Evolutionary conservation across 2,113 vertebrate genomes (phyloP).

Genomic region (Alouatta palliata): DNA sequence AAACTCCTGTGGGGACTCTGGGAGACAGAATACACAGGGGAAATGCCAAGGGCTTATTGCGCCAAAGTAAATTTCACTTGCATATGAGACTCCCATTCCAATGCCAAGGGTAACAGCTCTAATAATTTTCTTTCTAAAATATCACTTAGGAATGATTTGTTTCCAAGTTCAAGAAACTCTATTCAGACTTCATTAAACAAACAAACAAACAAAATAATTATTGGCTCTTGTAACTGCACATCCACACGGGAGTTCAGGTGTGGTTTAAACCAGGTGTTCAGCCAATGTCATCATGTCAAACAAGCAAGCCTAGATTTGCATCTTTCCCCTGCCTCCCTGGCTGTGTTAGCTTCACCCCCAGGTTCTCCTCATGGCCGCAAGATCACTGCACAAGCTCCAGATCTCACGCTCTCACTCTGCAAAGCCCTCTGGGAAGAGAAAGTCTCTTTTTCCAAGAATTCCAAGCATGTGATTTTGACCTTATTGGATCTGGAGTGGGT

Average conservation of each 20-base stretch:
- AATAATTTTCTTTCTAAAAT: background rate
- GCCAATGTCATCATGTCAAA: too few species aligned
- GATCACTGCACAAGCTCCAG: background rate
- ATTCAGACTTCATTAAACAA: background rate
- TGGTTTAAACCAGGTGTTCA: background rate
- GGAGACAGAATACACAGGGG: background rate
- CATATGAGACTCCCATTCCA: too few species aligned
- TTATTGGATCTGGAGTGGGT: background rate
- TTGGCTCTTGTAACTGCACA: background rate
- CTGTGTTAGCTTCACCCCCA: background rate
- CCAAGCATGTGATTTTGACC: background rate
- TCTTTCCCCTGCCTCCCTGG: background rate
- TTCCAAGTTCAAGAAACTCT: background rate
- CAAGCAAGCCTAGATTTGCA: background rate
- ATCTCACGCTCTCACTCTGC: background rate
- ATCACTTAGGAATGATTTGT: background rate
- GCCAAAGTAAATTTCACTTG: background rate
- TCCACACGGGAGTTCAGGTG: background rate
- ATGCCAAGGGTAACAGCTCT: accelerated
- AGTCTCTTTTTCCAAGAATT: background rate
- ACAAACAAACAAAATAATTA: background rate
- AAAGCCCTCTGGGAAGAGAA: background rate
- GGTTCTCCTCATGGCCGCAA: background rate
- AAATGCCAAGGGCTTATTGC: background rate
- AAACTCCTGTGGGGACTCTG: too few species aligned